A percentile compares a stretch with the other conserved stretches of the same genome.
Evolutionary conservation across 2,888 invertebrate genomes (phyloP).

Genomic region (Lamellibrachia columna): DNA sequence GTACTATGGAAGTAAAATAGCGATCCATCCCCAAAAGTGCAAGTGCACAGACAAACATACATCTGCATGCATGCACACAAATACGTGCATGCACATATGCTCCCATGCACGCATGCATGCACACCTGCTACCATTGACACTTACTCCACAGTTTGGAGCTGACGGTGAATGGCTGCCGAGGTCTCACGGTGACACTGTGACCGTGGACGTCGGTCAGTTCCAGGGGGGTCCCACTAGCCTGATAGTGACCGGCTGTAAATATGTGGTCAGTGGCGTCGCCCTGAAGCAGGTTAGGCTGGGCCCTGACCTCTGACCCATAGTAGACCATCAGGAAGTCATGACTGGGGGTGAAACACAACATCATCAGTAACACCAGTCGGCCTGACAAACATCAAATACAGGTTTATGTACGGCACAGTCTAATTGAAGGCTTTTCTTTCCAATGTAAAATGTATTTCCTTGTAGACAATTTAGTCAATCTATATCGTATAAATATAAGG

Average conservation of each 20-base stretch:
- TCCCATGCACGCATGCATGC: too few species aligned
- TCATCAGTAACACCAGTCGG: not conserved
- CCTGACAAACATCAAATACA: not conserved
- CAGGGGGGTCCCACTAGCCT: constrained; percentile 35
- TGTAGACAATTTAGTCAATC: too few species aligned
- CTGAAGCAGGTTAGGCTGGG: constrained; percentile 54
- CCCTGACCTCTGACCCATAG: constrained; percentile 53
- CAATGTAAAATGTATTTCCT: too few species aligned
- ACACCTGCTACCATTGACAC: constrained; percentile 23
- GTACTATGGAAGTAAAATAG: too few species aligned
- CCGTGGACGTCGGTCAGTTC: constrained; percentile 25
- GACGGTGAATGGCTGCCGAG: constrained; percentile 41
- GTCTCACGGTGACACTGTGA: constrained; percentile 39
- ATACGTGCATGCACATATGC: too few species aligned
- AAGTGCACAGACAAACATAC: not conserved
- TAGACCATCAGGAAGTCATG: constrained; percentile 55
- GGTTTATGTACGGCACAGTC: too few species aligned
- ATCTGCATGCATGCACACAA: too few species aligned
- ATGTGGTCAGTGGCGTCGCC: constrained; percentile 43
- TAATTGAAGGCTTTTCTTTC: too few species aligned
- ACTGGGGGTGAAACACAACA: constrained; percentile 44
- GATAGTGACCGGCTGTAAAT: constrained; percentile 42
- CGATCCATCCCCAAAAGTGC: not conserved
- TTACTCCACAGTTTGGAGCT: constrained; percentile 43
- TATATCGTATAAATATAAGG: too few species aligned